Conservation (phyloP, 1,140 invertebrate species). For the Bombus haemorrhoidalis region DNA sequence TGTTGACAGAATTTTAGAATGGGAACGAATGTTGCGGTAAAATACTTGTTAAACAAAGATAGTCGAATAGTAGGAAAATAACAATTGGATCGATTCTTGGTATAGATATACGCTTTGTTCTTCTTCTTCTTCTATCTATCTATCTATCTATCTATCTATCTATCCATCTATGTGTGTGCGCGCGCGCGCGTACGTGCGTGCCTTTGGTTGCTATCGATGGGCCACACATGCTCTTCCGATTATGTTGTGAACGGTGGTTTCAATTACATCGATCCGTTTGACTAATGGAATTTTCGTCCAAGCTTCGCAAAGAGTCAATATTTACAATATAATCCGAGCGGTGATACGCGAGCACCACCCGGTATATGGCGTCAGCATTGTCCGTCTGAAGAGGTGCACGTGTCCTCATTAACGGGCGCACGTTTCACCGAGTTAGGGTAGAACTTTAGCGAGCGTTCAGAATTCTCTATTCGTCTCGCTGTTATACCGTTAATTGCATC, state of each 20-base stretch:
- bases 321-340: background rate
- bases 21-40: background rate
- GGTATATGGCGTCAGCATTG: slow-evolving; percentile 14
- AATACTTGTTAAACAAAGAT: background rate
- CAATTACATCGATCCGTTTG: background rate
- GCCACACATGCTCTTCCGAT: background rate
- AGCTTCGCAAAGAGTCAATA: background rate
- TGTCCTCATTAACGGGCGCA: slow-evolving; percentile 40
- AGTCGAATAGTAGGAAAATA: background rate
- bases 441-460: slow-evolving; percentile 12
- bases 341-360: background rate
- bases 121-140: too few relatives aligned
- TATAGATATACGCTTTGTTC: too few relatives aligned
- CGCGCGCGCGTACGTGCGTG: too few relatives aligned
- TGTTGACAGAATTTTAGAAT: background rate
- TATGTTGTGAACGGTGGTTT: background rate
- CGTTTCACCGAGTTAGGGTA: slow-evolving; percentile 19
- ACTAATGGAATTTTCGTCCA: background rate
- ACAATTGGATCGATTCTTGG: too few relatives aligned
- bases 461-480: slow-evolving; percentile 6
- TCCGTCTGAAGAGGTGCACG: slow-evolving; percentile 20
- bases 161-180: too few relatives aligned
- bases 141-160: too few relatives aligned
- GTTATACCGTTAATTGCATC: slow-evolving; percentile 41
- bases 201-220: background rate